These are phyloP conservation scores for Altica lythri DNA, from an alignment of 2,888 invertebrate species.

Conservation along the genomic window DNA sequence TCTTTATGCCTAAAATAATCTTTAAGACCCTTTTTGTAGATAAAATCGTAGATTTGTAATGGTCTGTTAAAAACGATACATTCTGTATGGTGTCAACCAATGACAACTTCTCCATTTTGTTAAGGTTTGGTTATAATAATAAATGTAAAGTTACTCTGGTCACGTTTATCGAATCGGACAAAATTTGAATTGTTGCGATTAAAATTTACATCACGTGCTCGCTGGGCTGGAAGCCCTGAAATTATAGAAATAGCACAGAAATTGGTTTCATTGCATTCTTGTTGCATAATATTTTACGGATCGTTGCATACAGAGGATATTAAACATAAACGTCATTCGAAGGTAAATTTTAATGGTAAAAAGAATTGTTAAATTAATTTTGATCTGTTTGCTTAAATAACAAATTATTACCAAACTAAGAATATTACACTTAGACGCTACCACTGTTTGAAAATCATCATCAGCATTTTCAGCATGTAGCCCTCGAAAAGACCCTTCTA, in stretches of 20 bases:
- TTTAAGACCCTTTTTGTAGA: too few species aligned
- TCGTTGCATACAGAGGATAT: not conserved
- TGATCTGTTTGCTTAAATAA: too few species aligned
- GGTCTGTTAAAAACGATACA: too few species aligned
- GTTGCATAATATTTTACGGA: slow-evolving; percentile 11
- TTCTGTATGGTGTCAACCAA: too few species aligned
- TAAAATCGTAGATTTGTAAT: too few species aligned
- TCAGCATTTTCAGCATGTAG: slow-evolving; percentile 16
- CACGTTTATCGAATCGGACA: slow-evolving; percentile 39
- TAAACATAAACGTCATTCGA: too few species aligned
- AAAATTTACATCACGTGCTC: slow-evolving; percentile 39
- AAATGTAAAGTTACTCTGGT: slow-evolving; percentile 29
- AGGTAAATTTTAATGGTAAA: too few species aligned
- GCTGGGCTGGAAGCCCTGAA: slow-evolving; percentile 31
- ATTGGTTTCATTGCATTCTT: slow-evolving; percentile 35
- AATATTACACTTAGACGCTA: too few species aligned
- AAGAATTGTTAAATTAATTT: too few species aligned
- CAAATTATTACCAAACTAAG: too few species aligned
- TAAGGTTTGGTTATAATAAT: slow-evolving; percentile 19
- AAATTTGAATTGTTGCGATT: slow-evolving; percentile 38
- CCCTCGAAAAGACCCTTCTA: slow-evolving; percentile 32
- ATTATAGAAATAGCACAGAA: slow-evolving; percentile 38
- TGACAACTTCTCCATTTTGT: slow-evolving; percentile 8
- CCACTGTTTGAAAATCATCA: slow-evolving; percentile 20
- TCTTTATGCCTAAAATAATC: too few species aligned